These are phyloP conservation scores for Orchesellides sinensis DNA, from an alignment of 2,888 invertebrate genomes.

Conservation along the genomic window DNA sequence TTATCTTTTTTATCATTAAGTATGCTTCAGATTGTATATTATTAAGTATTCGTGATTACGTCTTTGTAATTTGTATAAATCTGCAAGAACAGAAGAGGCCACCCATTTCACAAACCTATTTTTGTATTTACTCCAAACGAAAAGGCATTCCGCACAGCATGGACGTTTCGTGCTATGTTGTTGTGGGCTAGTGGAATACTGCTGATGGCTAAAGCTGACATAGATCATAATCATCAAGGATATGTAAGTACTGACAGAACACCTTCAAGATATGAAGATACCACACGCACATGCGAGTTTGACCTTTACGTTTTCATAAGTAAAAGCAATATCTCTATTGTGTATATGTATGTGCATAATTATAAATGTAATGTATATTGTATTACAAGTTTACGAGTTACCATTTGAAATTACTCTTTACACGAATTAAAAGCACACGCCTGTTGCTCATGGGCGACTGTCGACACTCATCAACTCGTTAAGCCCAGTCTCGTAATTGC, in stretches of 20 bases:
- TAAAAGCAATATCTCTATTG: background rate
- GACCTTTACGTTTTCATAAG: background rate
- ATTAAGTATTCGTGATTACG: too few species aligned
- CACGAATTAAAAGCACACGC: constrained; percentile 10
- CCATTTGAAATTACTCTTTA: background rate
- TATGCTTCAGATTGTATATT: too few species aligned
- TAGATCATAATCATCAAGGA: too few species aligned
- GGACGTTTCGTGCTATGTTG: too few species aligned
- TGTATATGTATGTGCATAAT: background rate
- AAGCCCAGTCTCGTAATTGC: constrained; percentile 24
- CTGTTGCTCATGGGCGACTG: constrained; percentile 25
- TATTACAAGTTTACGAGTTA: background rate
- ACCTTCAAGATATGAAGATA: background rate
- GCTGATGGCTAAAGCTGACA: too few species aligned
- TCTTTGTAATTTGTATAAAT: too few species aligned
- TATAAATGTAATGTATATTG: background rate
- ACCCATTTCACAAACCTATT: too few species aligned
- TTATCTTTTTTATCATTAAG: too few species aligned
- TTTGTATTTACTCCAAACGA: too few species aligned
- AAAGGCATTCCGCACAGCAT: too few species aligned
- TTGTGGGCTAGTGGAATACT: too few species aligned
- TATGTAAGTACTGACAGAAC: background rate
- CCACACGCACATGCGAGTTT: background rate
- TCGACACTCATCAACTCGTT: constrained; percentile 26
- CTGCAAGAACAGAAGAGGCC: too few species aligned